Evolutionary conservation across 2,113 vertebrate species (phyloP).

Genomic region (Hiodon tergisus): DNA sequence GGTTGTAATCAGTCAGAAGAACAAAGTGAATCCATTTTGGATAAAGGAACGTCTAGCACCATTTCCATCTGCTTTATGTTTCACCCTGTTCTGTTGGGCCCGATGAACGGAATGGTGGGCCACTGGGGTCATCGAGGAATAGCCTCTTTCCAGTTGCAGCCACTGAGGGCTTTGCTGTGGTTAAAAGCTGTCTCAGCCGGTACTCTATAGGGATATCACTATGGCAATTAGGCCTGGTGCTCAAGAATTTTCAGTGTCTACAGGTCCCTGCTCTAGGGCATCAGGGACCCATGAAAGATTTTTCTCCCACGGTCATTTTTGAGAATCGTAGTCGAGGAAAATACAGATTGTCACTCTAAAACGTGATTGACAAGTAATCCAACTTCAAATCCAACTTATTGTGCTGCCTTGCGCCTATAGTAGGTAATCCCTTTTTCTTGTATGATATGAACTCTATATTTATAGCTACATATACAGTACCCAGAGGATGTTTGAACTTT

Average conservation of each 20-base stretch:
- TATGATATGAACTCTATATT: too few relatives aligned
- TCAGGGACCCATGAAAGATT: not conserved
- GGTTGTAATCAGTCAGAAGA: constrained; percentile 1
- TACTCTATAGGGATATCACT: not conserved
- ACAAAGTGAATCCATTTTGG: not conserved
- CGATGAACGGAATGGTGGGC: too few relatives aligned
- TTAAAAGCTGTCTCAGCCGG: not conserved
- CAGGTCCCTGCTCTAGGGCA: not conserved
- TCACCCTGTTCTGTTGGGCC: not conserved
- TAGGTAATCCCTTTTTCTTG: too few relatives aligned
- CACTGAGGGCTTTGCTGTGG: not conserved
- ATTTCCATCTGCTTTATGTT: not conserved
- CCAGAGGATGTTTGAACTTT: not conserved
- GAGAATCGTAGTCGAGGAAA: not conserved
- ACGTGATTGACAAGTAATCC: too few relatives aligned
- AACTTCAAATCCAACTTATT: too few relatives aligned
- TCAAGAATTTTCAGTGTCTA: not conserved
- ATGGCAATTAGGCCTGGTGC: not conserved
- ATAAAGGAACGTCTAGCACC: not conserved
- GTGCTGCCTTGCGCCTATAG: too few relatives aligned
- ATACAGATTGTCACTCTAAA: too few relatives aligned
- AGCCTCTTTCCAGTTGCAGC: not conserved
- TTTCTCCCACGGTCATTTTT: not conserved
- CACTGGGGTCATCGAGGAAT: not conserved
- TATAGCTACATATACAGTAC: too few relatives aligned